Evolutionary conservation across 2,888 invertebrate genomes (phyloP).

Genomic region (Willowsia nigromaculata): DNA sequence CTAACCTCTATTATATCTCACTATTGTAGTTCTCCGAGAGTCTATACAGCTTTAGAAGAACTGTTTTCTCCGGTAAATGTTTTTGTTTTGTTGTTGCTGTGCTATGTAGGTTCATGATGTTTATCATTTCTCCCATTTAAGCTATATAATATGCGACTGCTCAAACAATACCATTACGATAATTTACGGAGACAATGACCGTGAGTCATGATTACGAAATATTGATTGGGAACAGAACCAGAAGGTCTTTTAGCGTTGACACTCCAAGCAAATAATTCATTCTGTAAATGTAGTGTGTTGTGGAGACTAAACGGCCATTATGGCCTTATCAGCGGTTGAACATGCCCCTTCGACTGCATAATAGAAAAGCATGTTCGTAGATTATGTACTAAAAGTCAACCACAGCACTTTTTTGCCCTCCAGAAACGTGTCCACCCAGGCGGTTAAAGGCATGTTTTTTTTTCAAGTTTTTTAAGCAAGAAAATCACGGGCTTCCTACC

Average conservation of each 20-base stretch:
- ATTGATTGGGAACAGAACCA: conserved; percentile 28
- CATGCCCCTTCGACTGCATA: background rate
- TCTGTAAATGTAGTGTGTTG: background rate
- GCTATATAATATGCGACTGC: background rate
- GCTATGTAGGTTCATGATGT: background rate
- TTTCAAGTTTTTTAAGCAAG: background rate
- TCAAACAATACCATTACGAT: conserved; percentile 49
- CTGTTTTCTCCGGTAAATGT: background rate
- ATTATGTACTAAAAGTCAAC: conserved; percentile 10
- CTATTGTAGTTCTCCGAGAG: background rate
- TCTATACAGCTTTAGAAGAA: background rate
- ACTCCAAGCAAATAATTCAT: conserved; percentile 28
- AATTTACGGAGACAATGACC: conserved; percentile 59
- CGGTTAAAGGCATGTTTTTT: conserved; percentile 18
- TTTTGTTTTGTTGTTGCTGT: background rate
- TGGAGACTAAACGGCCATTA: background rate
- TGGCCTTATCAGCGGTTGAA: background rate
- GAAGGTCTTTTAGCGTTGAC: conserved; percentile 35
- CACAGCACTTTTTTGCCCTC: background rate
- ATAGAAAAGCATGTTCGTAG: background rate
- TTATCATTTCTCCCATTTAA: no score
- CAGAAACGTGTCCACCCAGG: background rate
- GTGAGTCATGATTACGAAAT: conserved; percentile 56
- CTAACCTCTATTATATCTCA: background rate
- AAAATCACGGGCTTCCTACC: conserved; percentile 25